A percentile compares a stretch with the other conserved stretches of the same genome.
phyloP scores from a whole-genome alignment of 2,888 invertebrate species.

The Antitype chi region DNA sequence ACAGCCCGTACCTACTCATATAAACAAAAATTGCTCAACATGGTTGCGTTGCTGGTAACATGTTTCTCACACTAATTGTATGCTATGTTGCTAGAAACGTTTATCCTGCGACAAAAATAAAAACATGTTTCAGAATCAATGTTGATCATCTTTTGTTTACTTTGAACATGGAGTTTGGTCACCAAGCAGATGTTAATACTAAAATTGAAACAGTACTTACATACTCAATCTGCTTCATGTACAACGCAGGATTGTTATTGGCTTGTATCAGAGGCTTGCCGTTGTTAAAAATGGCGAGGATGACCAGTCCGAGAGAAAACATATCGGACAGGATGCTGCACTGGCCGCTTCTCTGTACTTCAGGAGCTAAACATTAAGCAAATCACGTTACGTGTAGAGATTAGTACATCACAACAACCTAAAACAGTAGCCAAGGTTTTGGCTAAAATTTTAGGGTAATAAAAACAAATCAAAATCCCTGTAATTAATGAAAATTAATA shows the following conservation, averaged over 20 bases:
- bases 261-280: conserved; percentile 97
- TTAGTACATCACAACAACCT: background rate
- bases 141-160: background rate
- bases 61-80: background rate
- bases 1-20: background rate
- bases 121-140: background rate
- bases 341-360: conserved; percentile 95
- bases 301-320: conserved; percentile 98
- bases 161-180: background rate
- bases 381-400: conserved; percentile 21
- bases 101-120: background rate
- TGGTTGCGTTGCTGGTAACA: background rate
- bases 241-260: conserved; percentile 96
- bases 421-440: background rate
- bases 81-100: background rate
- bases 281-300: conserved; percentile 97
- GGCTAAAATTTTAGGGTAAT: conserved; percentile 4
- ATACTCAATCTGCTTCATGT: conserved; percentile 97
- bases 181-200: background rate
- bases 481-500: background rate
- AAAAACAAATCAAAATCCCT: background rate
- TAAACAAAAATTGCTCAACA: background rate
- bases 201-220: conserved; percentile 90
- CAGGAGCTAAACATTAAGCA: conserved; percentile 93
- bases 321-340: conserved; percentile 98